Conservation (phyloP, 2,113 vertebrate genomes). For the Seriola dumerili region DNA sequence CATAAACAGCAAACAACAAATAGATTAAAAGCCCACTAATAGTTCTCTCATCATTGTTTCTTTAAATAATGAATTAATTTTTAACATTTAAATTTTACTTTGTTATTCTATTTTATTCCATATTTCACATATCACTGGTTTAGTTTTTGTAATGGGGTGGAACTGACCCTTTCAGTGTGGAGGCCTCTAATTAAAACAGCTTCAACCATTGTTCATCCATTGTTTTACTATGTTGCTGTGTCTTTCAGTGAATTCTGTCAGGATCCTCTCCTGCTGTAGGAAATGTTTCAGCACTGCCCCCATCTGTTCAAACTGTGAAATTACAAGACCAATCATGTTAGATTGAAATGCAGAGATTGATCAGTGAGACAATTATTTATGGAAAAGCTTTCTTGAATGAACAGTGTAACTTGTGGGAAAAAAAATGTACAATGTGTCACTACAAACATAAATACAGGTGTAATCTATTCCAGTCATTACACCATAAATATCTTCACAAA, state of each 20-base stretch:
- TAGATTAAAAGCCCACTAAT: not conserved
- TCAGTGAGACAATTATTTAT: constrained; percentile 36
- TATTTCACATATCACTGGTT: not conserved
- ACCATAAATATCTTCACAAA: constrained; percentile 53
- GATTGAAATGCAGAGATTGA: constrained; percentile 7
- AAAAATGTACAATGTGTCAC: constrained; percentile 34
- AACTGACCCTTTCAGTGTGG: not conserved
- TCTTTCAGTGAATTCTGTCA: not conserved
- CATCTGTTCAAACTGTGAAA: constrained; percentile 9
- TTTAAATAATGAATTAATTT: not conserved
- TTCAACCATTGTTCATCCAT: not conserved
- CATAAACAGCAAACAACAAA: no score
- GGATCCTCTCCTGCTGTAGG: not conserved
- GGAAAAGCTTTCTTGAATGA: constrained; percentile 43
- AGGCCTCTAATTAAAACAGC: no score
- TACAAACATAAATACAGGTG: constrained; percentile 66
- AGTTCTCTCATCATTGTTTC: not conserved
- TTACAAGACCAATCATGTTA: not conserved
- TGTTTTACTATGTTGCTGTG: not conserved
- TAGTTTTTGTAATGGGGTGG: not conserved
- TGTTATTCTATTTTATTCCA: not conserved
- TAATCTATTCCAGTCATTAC: constrained; percentile 14
- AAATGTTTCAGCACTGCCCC: constrained; percentile 28
- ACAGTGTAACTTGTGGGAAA: constrained; percentile 45
- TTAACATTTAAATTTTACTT: not conserved